Evolutionary conservation across 1,140 invertebrate species (phyloP).

Genomic region (Plodia interpunctella): DNA sequence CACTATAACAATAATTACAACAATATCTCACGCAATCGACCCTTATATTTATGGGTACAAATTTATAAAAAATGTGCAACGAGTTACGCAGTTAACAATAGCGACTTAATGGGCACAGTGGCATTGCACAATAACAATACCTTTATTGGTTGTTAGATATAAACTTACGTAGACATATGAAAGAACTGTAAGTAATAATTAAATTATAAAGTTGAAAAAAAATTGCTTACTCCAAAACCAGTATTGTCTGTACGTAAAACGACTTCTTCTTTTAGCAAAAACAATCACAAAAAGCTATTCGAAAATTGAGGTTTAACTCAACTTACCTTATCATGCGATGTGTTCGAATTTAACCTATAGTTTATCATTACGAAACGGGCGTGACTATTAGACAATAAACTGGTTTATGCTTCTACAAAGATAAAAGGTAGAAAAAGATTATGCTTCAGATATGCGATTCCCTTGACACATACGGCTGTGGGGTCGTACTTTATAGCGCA

Average conservation of each 20-base stretch:
- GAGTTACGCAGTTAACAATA: not conserved
- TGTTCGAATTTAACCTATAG: not conserved
- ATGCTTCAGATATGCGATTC: conserved; percentile 36
- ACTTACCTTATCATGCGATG: not conserved
- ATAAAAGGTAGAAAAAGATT: conserved; percentile 39
- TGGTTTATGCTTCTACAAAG: conserved; percentile 32
- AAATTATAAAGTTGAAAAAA: not conserved
- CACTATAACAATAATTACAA: no score
- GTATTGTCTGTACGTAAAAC: not conserved
- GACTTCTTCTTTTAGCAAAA: not conserved
- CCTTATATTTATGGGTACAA: not conserved
- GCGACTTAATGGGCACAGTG: not conserved
- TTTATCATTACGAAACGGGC: conserved; percentile 49
- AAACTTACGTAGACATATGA: not conserved
- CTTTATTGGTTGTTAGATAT: not conserved
- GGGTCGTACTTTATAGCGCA: conserved; percentile 49
- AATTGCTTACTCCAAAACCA: not conserved
- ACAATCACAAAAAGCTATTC: not conserved
- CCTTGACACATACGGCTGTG: conserved; percentile 36
- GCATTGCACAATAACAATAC: not conserved
- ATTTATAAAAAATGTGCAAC: not conserved
- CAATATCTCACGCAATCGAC: not conserved
- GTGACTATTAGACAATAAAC: conserved; percentile 41
- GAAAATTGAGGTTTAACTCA: not conserved
- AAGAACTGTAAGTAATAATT: no score